A percentile compares a stretch with the other conserved stretches of the same genome.
Conservation (phyloP, 2,888 invertebrate genomes). For the Halocaridina rubra region DNA sequence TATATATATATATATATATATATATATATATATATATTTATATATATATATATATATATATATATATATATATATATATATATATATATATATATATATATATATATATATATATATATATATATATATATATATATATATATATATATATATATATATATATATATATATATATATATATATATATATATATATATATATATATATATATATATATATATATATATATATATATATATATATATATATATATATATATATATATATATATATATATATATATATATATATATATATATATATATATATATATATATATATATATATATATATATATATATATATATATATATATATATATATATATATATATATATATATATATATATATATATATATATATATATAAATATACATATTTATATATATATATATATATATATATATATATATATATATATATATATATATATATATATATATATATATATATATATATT, state of each 20-base stretch:
- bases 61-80: not conserved
- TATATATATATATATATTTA: not conserved
- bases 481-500: conserved; percentile 19
- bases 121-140: not conserved
- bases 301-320: not conserved
- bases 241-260: not conserved
- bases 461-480: conserved; percentile 26
- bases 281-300: not conserved
- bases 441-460: conserved; percentile 26
- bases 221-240: not conserved
- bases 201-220: not conserved
- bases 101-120: not conserved
- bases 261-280: not conserved
- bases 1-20: not conserved
- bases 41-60: not conserved
- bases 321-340: not conserved
- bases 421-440: conserved; percentile 28
- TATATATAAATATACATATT: not conserved
- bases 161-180: not conserved
- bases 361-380: not conserved
- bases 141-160: not conserved
- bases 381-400: not conserved
- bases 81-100: not conserved
- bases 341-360: not conserved
- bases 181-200: not conserved